Evolutionary conservation across 1,140 invertebrate genomes (phyloP).

Genomic region (Brachionus manjavacas): DNA sequence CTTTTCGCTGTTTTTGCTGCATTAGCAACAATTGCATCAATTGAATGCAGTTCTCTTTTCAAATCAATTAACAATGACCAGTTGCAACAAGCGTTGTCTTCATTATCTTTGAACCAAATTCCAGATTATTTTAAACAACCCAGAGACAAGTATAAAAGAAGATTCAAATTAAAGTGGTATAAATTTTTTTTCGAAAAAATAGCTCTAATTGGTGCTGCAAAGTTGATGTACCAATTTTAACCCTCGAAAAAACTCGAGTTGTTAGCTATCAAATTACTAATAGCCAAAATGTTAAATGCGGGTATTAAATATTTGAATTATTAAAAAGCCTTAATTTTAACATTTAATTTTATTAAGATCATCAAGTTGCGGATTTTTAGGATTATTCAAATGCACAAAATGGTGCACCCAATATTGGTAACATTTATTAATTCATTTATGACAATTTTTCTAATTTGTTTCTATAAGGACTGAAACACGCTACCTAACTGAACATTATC

Average conservation of each 20-base stretch:
- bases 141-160: slow-evolving; percentile 13
- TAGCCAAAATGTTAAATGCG: slow-evolving; percentile 29
- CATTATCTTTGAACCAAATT: slow-evolving; percentile 6
- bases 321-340: not conserved
- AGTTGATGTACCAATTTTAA: slow-evolving; percentile 9
- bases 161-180: too few relatives aligned
- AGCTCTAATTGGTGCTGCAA: slow-evolving; percentile 41
- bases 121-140: slow-evolving; percentile 16
- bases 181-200: not conserved
- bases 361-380: slow-evolving; percentile 38
- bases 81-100: not conserved
- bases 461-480: not conserved
- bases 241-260: not conserved
- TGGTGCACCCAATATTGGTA: slow-evolving; percentile 40
- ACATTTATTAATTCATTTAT: too few relatives aligned
- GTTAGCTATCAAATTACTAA: not conserved
- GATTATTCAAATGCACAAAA: slow-evolving; percentile 8
- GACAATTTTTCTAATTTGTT: not conserved
- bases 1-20: not conserved
- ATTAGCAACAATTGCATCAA: not conserved
- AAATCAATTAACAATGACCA: not conserved
- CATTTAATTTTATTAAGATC: not conserved
- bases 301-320: not conserved
- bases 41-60: not conserved
- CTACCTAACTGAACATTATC: not conserved